Evolutionary conservation across 2,888 invertebrate species (phyloP).

Genomic region (Sarcophaga subvicina): DNA sequence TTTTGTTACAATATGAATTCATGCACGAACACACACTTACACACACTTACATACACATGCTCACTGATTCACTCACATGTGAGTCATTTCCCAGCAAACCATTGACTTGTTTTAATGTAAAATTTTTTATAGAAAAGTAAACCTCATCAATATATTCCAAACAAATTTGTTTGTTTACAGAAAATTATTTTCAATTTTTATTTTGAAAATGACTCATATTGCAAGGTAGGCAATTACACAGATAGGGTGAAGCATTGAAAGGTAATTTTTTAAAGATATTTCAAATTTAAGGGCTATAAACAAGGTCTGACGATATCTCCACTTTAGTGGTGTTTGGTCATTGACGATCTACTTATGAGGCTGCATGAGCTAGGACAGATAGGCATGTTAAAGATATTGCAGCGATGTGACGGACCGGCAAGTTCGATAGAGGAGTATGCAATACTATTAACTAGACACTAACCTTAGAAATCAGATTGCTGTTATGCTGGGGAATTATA

Average conservation of each 20-base stretch:
- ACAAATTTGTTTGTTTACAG: not conserved
- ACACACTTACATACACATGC: not conserved
- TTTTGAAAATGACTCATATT: not conserved
- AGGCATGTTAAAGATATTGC: no score
- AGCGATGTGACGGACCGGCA: no score
- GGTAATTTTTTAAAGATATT: not conserved
- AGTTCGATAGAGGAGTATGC: no score
- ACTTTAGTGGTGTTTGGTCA: no score
- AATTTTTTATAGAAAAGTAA: not conserved
- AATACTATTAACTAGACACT: no score
- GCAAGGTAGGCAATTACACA: not conserved
- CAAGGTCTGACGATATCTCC: not conserved
- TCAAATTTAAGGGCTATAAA: not conserved
- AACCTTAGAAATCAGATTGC: no score
- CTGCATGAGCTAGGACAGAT: no score
- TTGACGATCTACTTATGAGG: no score
- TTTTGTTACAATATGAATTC: slow-evolving; percentile 51
- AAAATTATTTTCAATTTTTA: not conserved
- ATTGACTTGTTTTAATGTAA: not conserved
- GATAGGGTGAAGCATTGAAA: not conserved
- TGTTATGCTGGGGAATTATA: no score
- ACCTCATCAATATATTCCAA: not conserved
- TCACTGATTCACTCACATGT: not conserved
- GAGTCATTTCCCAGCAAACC: not conserved
- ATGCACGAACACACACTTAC: not conserved